These are phyloP conservation scores for Andricus grossulariae DNA, from an alignment of 1,140 invertebrate species.

Conservation along the genomic window DNA sequence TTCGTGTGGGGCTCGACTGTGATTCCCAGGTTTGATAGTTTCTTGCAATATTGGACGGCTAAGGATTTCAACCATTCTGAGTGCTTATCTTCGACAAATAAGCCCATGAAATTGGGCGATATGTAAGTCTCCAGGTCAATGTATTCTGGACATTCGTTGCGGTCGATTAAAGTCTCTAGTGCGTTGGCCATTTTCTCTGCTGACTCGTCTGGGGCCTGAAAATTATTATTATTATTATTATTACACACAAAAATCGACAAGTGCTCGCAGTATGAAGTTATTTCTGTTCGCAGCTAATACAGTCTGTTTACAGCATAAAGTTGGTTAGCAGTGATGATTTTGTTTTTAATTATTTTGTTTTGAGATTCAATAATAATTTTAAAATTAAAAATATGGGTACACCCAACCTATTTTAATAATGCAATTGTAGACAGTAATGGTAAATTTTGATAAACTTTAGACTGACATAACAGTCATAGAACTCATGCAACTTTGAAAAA, in stretches of 20 bases:
- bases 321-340: too few species aligned
- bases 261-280: too few species aligned
- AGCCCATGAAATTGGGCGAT: slow-evolving; percentile 90
- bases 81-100: slow-evolving; percentile 88
- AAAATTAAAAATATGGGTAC: too few species aligned
- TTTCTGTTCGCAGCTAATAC: background rate
- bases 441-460: too few species aligned
- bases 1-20: slow-evolving; percentile 85
- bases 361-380: too few species aligned
- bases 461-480: too few species aligned
- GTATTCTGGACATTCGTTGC: slow-evolving; percentile 79
- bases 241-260: too few species aligned
- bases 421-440: too few species aligned
- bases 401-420: too few species aligned
- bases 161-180: slow-evolving; percentile 82
- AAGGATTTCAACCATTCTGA: slow-evolving; percentile 85
- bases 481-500: too few species aligned
- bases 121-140: slow-evolving; percentile 87
- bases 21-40: slow-evolving; percentile 84
- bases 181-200: slow-evolving; percentile 80
- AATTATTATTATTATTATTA: slow-evolving; percentile 35
- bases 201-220: slow-evolving; percentile 84
- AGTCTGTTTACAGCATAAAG: too few species aligned
- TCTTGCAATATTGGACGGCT: slow-evolving; percentile 85
- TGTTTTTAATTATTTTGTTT: too few species aligned